phyloP scores from a whole-genome alignment of 2,888 invertebrate species.

The Scaptomyza caliginosa region DNA sequence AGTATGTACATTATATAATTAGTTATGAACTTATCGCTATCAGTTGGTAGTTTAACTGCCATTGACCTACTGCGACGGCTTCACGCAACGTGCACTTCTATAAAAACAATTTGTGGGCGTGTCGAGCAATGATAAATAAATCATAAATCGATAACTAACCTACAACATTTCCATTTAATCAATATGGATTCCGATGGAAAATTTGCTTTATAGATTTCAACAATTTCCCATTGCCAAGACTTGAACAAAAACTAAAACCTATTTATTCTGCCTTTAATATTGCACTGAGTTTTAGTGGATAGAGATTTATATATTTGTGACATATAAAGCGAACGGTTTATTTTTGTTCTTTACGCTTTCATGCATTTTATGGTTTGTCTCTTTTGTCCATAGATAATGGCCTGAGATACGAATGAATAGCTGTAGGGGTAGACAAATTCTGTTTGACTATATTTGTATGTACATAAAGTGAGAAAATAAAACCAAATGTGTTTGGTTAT shows the following conservation, averaged over 20 bases:
- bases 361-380: constrained; percentile 26
- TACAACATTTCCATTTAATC: not conserved
- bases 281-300: not conserved
- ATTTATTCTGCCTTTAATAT: not conserved
- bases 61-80: constrained; percentile 32
- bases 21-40: constrained; percentile 33
- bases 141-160: constrained; percentile 22
- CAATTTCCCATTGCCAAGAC: not conserved
- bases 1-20: constrained; percentile 31
- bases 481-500: constrained; percentile 17
- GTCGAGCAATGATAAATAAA: constrained; percentile 36
- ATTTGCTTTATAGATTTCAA: not conserved
- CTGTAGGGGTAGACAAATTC: not conserved
- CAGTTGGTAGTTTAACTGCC: constrained; percentile 15
- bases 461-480: not conserved
- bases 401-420: constrained; percentile 17
- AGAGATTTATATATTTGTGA: constrained; percentile 6
- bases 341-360: not conserved
- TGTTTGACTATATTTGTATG: too few species aligned
- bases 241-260: not conserved
- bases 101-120: not conserved
- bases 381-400: constrained; percentile 50
- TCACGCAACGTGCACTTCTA: not conserved
- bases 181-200: constrained; percentile 1
- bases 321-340: constrained; percentile 13